These are phyloP conservation scores for Eueides isabella DNA, from an alignment of 1,140 invertebrate genomes.

Conservation along the genomic window DNA sequence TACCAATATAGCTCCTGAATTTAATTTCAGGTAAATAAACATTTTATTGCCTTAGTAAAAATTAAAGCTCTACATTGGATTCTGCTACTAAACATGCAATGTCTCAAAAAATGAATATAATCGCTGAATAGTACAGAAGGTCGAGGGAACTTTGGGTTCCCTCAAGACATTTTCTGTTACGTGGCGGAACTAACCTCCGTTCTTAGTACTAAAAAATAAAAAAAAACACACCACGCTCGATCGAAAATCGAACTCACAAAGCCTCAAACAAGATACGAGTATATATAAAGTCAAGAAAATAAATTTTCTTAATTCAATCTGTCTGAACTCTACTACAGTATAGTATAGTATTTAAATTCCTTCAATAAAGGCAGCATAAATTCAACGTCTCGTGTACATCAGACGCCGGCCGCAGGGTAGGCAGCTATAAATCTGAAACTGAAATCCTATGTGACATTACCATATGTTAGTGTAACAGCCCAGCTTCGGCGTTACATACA, in stretches of 20 bases:
- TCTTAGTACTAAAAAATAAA: too few relatives aligned
- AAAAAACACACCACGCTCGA: too few relatives aligned
- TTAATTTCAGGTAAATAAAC: too few relatives aligned
- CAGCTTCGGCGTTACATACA: slow-evolving; percentile 13
- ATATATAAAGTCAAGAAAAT: not conserved
- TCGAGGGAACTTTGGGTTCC: too few relatives aligned
- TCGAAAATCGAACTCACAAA: too few relatives aligned
- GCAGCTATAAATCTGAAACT: slow-evolving; percentile 36
- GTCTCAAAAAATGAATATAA: not conserved
- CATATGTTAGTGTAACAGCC: slow-evolving; percentile 32
- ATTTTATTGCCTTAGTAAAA: too few relatives aligned
- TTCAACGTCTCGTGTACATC: slow-evolving; percentile 51
- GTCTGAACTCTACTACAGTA: not conserved
- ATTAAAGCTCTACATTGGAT: too few relatives aligned
- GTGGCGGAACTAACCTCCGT: too few relatives aligned
- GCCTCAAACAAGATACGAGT: not conserved
- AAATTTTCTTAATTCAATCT: not conserved
- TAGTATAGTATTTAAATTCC: slow-evolving; percentile 47
- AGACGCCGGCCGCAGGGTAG: slow-evolving; percentile 40
- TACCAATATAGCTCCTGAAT: too few relatives aligned
- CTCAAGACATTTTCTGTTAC: too few relatives aligned
- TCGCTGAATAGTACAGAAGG: too few relatives aligned
- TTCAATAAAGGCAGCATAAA: slow-evolving; percentile 65
- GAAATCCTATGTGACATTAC: slow-evolving; percentile 35
- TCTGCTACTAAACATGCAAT: not conserved